Evolutionary conservation across 1,140 invertebrate genomes (phyloP).

Genomic region (Hycleus cichorii): DNA sequence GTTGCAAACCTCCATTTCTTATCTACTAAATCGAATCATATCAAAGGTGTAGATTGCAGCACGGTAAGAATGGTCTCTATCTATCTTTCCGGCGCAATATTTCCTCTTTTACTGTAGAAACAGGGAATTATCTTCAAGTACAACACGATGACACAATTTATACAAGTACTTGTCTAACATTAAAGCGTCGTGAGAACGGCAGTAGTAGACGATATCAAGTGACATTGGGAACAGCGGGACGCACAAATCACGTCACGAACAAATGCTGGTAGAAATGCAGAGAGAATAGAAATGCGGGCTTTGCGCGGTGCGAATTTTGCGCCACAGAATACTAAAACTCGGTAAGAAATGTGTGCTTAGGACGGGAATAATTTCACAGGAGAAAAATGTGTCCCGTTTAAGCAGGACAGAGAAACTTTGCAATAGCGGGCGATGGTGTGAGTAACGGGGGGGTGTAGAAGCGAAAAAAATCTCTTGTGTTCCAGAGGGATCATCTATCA

Average conservation of each 20-base stretch:
- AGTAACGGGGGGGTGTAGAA: constrained; percentile 4
- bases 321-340: constrained; percentile 36
- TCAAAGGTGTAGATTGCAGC: no score
- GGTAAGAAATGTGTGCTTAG: constrained; percentile 37
- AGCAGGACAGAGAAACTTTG: constrained; percentile 9
- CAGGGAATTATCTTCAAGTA: constrained; percentile 31
- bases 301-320: constrained; percentile 33
- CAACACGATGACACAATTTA: constrained; percentile 34
- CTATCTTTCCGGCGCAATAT: no score
- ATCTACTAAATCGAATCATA: no score
- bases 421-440: no score
- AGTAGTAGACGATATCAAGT: constrained; percentile 30
- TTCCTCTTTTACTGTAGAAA: neutral
- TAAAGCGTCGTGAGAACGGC: constrained; percentile 26
- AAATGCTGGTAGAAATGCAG: constrained; percentile 38
- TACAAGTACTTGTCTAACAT: constrained; percentile 33
- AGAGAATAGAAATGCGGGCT: constrained; percentile 39
- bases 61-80: no score
- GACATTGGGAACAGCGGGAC: constrained; percentile 29
- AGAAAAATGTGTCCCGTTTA: constrained; percentile 33
- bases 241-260: constrained; percentile 41
- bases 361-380: constrained; percentile 34
- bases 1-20: no score
- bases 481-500: constrained; percentile 35
- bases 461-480: constrained; percentile 26